Conservation (phyloP, 2,888 invertebrate genomes). For the Erynnis tages region DNA sequence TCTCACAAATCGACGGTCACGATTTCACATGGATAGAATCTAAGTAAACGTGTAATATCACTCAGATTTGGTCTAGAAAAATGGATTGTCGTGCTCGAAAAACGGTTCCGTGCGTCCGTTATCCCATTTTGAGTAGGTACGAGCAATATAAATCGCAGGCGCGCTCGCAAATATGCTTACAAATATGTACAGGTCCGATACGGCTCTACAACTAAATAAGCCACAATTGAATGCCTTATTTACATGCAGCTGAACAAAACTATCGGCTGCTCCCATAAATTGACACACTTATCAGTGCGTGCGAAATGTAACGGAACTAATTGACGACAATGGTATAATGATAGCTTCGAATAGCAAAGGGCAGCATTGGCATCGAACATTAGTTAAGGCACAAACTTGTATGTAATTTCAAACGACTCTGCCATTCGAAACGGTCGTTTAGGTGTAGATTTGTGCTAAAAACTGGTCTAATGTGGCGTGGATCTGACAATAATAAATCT, state of each 20-base stretch:
- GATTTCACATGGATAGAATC: constrained; percentile 55
- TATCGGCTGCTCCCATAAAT: constrained; percentile 25
- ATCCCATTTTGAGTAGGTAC: constrained; percentile 29
- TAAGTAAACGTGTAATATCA: constrained; percentile 37
- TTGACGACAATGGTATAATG: constrained; percentile 17
- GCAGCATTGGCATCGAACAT: background rate
- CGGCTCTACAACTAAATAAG: constrained; percentile 23
- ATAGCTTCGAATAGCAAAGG: constrained; percentile 7
- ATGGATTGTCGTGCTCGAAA: constrained; percentile 34
- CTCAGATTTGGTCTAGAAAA: constrained; percentile 36
- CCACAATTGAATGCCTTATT: constrained; percentile 27
- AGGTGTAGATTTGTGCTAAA: constrained; percentile 7
- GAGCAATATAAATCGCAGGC: constrained; percentile 24
- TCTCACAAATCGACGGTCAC: constrained; percentile 61
- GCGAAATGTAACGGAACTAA: constrained; percentile 26
- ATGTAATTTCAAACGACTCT: background rate
- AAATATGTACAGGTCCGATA: constrained; percentile 21
- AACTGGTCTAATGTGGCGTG: constrained; percentile 4
- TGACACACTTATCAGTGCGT: constrained; percentile 25
- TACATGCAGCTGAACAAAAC: constrained; percentile 25
- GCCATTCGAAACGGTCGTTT: constrained; percentile 8
- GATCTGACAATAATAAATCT: constrained; percentile 43
- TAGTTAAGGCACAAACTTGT: background rate
- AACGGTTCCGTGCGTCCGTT: constrained; percentile 37
- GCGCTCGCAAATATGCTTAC: constrained; percentile 23